A percentile compares a stretch with the other conserved stretches of the same genome.
Conservation (phyloP, 1,140 invertebrate species). For the Eufriesea mexicana region DNA sequence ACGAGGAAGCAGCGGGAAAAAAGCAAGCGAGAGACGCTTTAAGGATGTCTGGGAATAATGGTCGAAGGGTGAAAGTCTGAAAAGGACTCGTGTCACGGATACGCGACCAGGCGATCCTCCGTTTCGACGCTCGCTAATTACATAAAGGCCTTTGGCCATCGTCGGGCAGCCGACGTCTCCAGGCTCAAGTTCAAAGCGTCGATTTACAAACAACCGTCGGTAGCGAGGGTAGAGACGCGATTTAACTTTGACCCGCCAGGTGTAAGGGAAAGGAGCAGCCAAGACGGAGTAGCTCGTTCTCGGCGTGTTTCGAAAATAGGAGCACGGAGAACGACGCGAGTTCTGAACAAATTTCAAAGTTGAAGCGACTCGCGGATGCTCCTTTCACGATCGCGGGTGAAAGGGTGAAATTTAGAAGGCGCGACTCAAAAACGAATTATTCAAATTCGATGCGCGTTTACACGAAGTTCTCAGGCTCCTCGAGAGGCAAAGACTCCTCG, state of each 20-base stretch:
- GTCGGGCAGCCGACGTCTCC: background rate
- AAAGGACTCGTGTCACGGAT: slow-evolving; percentile 37
- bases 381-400: background rate
- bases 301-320: background rate
- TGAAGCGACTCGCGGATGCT: background rate
- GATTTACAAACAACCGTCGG: slow-evolving; percentile 17
- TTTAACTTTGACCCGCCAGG: slow-evolving; percentile 55
- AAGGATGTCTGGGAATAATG: background rate
- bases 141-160: slow-evolving; percentile 35
- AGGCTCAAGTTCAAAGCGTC: slow-evolving; percentile 44
- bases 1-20: too few relatives aligned
- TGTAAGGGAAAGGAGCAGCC: slow-evolving; percentile 14
- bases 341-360: background rate
- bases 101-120: background rate
- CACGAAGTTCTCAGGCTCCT: background rate
- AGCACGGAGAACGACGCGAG: background rate
- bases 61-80: background rate
- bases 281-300: background rate
- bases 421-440: background rate
- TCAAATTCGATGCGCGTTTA: background rate
- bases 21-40: too few relatives aligned
- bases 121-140: slow-evolving; percentile 29
- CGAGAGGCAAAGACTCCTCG: too few relatives aligned
- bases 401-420: background rate
- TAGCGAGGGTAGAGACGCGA: background rate